Conservation (phyloP, 1,140 invertebrate species). For the Zaprionus gabonicus region DNA sequence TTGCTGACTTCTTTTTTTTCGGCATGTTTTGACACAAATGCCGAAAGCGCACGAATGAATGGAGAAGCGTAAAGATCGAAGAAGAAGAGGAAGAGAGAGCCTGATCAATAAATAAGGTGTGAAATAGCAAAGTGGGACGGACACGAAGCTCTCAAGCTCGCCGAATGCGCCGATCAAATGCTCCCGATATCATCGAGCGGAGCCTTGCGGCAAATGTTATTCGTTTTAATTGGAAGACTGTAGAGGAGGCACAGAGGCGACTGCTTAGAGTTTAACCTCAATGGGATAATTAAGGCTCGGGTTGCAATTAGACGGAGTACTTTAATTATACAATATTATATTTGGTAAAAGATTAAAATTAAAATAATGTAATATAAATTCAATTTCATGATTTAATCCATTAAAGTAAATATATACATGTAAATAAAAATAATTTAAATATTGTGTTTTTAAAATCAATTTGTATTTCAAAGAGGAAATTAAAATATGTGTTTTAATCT, state of each 20-base stretch:
- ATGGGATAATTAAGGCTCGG: neutral
- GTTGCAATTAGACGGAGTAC: neutral
- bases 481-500: no score
- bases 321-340: no score
- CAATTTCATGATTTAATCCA: no score
- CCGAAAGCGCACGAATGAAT: slow-evolving; percentile 77
- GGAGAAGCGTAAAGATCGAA: neutral
- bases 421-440: no score
- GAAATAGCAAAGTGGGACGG: slow-evolving; percentile 76
- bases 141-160: slow-evolving; percentile 14
- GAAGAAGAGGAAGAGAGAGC: neutral
- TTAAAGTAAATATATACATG: no score
- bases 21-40: slow-evolving; percentile 69
- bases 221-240: slow-evolving; percentile 58
- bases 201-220: slow-evolving; percentile 42
- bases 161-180: slow-evolving; percentile 23
- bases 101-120: slow-evolving; percentile 83
- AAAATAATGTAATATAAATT: no score
- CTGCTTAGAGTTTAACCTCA: neutral
- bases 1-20: slow-evolving; percentile 35
- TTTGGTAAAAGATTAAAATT: no score
- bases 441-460: no score
- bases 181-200: slow-evolving; percentile 22
- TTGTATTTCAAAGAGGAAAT: no score
- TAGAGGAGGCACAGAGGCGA: neutral